Conservation (phyloP, 2,888 invertebrate genomes). For the Netelia inedita region DNA sequence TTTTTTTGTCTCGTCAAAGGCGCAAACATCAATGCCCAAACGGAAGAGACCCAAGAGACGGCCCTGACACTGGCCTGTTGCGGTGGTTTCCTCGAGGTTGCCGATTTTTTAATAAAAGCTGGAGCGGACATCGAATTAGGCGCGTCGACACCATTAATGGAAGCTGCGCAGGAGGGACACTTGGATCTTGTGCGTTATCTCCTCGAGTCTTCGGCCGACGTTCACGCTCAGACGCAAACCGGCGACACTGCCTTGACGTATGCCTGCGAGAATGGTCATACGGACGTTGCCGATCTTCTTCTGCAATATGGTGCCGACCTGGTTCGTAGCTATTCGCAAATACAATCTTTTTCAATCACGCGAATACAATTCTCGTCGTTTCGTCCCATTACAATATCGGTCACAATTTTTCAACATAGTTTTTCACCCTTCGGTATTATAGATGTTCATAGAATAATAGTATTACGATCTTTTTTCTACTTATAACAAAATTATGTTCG, state of each 20-base stretch:
- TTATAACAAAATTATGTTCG: neutral
- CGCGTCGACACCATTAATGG: constrained; percentile 98
- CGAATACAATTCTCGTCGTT: neutral
- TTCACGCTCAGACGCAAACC: constrained; percentile 97
- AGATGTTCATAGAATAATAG: neutral
- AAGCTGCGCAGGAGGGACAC: constrained; percentile 99
- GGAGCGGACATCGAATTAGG: constrained; percentile 98
- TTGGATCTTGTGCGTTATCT: constrained; percentile 96
- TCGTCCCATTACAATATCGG: no score
- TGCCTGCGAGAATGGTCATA: constrained; percentile 99
- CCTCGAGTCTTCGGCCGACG: constrained; percentile 94
- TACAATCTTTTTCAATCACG: constrained; percentile 32
- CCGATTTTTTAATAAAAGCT: constrained; percentile 97
- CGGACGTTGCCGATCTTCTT: constrained; percentile 97
- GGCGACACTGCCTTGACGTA: constrained; percentile 98
- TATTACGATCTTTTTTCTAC: neutral
- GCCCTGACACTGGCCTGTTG: constrained; percentile 97
- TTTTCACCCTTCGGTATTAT: constrained; percentile 11
- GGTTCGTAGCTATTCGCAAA: constrained; percentile 83
- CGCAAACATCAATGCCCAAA: constrained; percentile 99
- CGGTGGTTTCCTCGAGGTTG: constrained; percentile 97
- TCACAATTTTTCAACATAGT: neutral
- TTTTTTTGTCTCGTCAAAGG: constrained; percentile 83
- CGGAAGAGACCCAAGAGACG: constrained; percentile 99
- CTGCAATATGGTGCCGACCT: constrained; percentile 96